Percentiles rank a stretch among this genome's conserved stretches.
These are phyloP conservation scores for Brotogeris chrysoptera DNA, from an alignment of 2,797 vertebrate species.

Conservation along the genomic window DNA sequence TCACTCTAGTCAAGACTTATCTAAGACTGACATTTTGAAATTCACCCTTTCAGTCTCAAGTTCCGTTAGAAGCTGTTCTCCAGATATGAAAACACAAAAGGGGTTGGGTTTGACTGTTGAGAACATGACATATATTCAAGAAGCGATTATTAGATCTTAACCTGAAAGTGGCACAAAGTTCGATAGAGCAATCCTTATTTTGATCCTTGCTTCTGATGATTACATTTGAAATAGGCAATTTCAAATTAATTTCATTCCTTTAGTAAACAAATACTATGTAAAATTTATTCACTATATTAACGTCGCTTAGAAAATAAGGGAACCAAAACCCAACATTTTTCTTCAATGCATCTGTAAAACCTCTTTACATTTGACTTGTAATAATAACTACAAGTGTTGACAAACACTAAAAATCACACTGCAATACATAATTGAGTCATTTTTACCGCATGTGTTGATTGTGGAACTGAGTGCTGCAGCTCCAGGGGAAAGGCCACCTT, in stretches of 20 bases:
- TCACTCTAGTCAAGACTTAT: not conserved
- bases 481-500: slow-evolving; percentile 87
- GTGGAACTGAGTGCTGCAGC: slow-evolving; percentile 81
- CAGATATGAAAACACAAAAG: not conserved
- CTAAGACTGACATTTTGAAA: not conserved
- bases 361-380: not conserved
- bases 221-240: not conserved
- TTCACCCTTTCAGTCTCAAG: not conserved
- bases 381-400: not conserved
- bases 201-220: not conserved
- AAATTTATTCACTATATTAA: not conserved
- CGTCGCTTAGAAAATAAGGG: not conserved
- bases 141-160: not conserved
- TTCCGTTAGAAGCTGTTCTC: not conserved
- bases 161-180: not conserved
- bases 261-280: not conserved
- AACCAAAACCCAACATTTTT: not conserved
- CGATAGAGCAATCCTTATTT: not conserved
- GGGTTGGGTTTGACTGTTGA: not conserved
- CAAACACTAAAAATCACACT: not conserved
- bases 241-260: not conserved
- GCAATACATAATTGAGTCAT: not conserved
- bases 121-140: not conserved
- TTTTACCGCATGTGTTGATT: slow-evolving; percentile 77
- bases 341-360: not conserved